Evolutionary conservation across 2,113 vertebrate species (phyloP), one percentile per base, ranked within the genome.

Genomic region (Pangasianodon gigas): DNA sequence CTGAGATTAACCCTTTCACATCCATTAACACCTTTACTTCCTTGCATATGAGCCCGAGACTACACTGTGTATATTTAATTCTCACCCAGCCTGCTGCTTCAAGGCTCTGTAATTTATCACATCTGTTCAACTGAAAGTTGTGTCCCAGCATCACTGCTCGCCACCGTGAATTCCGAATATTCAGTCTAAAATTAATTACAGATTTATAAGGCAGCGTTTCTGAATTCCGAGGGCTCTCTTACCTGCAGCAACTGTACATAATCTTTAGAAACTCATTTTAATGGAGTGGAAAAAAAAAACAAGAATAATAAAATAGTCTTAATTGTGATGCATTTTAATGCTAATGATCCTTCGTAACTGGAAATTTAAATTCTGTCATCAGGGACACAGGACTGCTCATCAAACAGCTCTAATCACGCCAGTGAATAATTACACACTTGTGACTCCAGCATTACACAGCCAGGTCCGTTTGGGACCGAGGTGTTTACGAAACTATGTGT

Each of bases 341-440:
- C 62, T 69, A 86, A 69, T 86, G 46, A 69, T 48, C 13, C 62
- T 69, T 85, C 29, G 4, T 86, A 86, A 86, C 1, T 48, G 60
- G 62, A 51, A n/a, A 86, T 86, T 69, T 86, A 32, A 86, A 86
- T 69, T 32, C 29, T 32, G 84, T 86, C 84, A 51, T 69, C 84
- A 52, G 84, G 46, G 84, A 86, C 10, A 29, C 84, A n/a, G 60
- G 46, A 46, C 62, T 86, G 84, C 60, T 86, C 29, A 18, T 86
- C 62, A 86, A 69, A 6, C 26, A 19, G 62, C 62, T 69, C 65
- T 86, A 86, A 86, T 67, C 84, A 86, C 16, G 8, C 84, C 84
- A 85, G 84, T n/a, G 44, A 86, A 86, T 86, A 86, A 86, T 86
- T 69, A 86, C 62, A 86, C 84, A 69, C 84, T 86, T 69, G 84